Evolutionary conservation across 1,140 invertebrate species (phyloP), one percentile per base, ranked within the genome.

Genomic region (Penaeus chinensis): DNA sequence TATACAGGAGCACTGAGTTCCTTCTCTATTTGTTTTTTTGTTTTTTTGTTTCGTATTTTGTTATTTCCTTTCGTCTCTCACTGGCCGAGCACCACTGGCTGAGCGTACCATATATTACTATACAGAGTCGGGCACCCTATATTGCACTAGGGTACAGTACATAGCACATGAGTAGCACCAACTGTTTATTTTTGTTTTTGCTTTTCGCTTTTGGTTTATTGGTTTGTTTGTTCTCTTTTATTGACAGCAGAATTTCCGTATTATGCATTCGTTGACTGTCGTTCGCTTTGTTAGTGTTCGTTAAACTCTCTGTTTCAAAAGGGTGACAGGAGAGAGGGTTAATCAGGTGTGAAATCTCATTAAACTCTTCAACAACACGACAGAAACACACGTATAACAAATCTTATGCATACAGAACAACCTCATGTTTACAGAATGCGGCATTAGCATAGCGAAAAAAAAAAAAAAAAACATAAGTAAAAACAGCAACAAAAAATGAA

Each of bases 281-380:
- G 32, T 65, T 87, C 54, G 32, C 42, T 78, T 60, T n/a, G 10
- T 84, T 54, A 54, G 47, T 66, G 85, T 87, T 87, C 80, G 85
- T 87, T 87, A 87, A 66, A 82, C 66, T 82, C 69, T 87, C 84
- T 87, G 80, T 82, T 77, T 82, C 80, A 87, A 87, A 82, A 87
- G 81, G 76, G 81, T 27, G 81, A 78, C 74, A 69, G n/a, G 77
- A 69, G 63, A 61, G 42, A 60, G 63, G 66, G 81, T 82, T 74
- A 74, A 54, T 54, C 54, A 54, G 10, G 54, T 11, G 54, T 13
- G 54, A 16, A 54, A 54, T 54, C 11, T 54, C 54, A 54, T 54
- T 54, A 54, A 16, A 54, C 54, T 54, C 54, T 16, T 11, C 16
- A 54, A 54, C 54, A 54, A 16, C 54, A 54, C 16, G 10, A 54